A percentile compares a stretch with the other conserved stretches of the same genome.
Conservation (phyloP, 2,888 invertebrate genomes). For the Diarsia mendica region DNA sequence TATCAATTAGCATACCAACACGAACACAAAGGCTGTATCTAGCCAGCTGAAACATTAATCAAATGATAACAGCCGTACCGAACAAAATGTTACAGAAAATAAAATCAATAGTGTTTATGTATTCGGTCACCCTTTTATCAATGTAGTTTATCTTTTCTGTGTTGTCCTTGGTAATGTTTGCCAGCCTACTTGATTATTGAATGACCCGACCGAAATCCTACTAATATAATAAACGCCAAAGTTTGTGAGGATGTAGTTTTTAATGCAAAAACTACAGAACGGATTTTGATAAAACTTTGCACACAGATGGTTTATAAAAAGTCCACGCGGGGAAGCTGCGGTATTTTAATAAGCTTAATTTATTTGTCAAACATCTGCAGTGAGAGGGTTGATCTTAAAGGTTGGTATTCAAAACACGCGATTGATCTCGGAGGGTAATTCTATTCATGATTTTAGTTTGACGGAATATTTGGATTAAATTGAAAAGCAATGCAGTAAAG, state of each 20-base stretch:
- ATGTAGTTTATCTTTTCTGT: conserved; percentile 81
- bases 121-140: conserved; percentile 80
- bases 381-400: conserved; percentile 51
- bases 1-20: conserved; percentile 59
- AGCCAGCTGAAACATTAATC: conserved; percentile 63
- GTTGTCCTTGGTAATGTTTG: conserved; percentile 81
- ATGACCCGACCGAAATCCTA: conserved; percentile 60
- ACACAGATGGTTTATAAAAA: too few relatives aligned
- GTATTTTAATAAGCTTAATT: conserved; percentile 70
- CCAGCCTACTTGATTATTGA: conserved; percentile 83
- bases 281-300: too few relatives aligned
- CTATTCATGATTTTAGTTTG: conserved; percentile 60
- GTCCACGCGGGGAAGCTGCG: too few relatives aligned
- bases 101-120: conserved; percentile 85
- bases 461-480: conserved; percentile 40
- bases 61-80: conserved; percentile 60
- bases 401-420: conserved; percentile 59
- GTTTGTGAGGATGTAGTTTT: too few relatives aligned
- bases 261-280: too few relatives aligned
- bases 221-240: too few relatives aligned
- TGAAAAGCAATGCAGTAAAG: conserved; percentile 31
- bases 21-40: conserved; percentile 51
- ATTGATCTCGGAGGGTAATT: conserved; percentile 59
- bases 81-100: conserved; percentile 65
- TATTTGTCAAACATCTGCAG: conserved; percentile 54